Evolutionary conservation across 2,113 vertebrate genomes (phyloP), one percentile per base, ranked within the genome.

Genomic region (Mungos mungo): DNA sequence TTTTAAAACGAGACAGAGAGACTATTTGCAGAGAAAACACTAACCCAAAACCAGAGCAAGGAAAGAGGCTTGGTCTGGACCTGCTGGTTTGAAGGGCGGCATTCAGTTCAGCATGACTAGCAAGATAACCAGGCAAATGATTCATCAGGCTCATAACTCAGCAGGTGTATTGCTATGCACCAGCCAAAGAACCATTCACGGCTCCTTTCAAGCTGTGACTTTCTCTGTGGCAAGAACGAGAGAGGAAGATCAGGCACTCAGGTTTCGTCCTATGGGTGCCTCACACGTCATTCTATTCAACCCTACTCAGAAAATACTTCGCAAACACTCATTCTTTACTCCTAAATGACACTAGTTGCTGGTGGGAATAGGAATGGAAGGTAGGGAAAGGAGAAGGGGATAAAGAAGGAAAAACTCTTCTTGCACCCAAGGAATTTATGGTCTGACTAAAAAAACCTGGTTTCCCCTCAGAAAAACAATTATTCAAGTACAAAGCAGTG

Each of bases 141-240:
- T 97, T 97, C 3, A 63, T 45, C 90, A 65, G 93, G 81, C 91
- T 90, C 87, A 8, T 83, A 92, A 95, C 91, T 98, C 97, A 97
- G 97, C 96, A 97, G 98, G 97, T 98, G 92, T 21, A 72, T 95
- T 85, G 88, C 95, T 93, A 50, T 6, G 7, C 7, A 3, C 94
- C 94, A n/a, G 90, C 97, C 95, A 98, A 98, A 97, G 96, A 97
- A 50, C 52, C n/a, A 50, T 97, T 97, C 97, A 85, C 10, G 41
- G 1, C 96, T 97, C n/a, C 15, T 92, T 97, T 97, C 98, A 98
- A 99, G 98, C 98, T 98, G 98, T 98, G 98, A 98, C 97, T 98
- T 98, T 98, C 88, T 98, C 98, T 97, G 97, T 65, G 89, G 96
- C 97, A 97, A 65, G 95, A 98, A 96, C 52, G 94, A 95, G 96